phyloP scores from a whole-genome alignment of 2,888 invertebrate species.

The Heliconius ismenius region DNA sequence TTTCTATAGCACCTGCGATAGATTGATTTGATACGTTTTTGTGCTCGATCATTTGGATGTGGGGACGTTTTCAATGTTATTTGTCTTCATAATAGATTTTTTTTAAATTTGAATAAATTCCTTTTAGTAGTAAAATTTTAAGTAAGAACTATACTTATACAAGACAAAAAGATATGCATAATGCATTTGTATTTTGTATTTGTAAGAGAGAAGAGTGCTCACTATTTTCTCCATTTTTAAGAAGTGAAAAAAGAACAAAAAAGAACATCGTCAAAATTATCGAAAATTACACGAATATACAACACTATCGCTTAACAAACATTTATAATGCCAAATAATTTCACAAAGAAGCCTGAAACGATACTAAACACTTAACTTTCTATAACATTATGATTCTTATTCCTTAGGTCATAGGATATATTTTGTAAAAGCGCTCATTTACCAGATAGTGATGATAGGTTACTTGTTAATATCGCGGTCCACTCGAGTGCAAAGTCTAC shows the following conservation, averaged over 20 bases:
- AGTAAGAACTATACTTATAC: no score
- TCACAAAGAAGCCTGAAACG: slow-evolving; percentile 36
- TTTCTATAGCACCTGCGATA: slow-evolving; percentile 47
- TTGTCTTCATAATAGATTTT: not conserved
- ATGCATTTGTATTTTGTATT: no score
- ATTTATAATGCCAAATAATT: slow-evolving; percentile 34
- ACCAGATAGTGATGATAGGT: slow-evolving; percentile 35
- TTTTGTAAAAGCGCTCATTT: not conserved
- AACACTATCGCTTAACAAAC: slow-evolving; percentile 27
- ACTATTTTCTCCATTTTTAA: no score
- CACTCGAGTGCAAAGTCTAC: slow-evolving; percentile 64
- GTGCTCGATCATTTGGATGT: slow-evolving; percentile 41
- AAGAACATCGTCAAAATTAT: not conserved
- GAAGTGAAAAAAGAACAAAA: no score
- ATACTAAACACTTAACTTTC: slow-evolving; percentile 12
- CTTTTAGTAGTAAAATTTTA: no score
- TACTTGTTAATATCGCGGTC: slow-evolving; percentile 46
- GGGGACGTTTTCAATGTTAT: slow-evolving; percentile 13
- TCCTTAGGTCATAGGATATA: not conserved
- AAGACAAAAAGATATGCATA: no score
- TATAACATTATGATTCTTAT: slow-evolving; percentile 10
- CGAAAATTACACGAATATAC: not conserved
- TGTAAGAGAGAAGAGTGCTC: no score
- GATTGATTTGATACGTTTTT: slow-evolving; percentile 45
- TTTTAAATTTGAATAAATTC: no score